phyloP scores from a whole-genome alignment of 2,797 vertebrate species.

The Microctenopoma lineatum region DNA sequence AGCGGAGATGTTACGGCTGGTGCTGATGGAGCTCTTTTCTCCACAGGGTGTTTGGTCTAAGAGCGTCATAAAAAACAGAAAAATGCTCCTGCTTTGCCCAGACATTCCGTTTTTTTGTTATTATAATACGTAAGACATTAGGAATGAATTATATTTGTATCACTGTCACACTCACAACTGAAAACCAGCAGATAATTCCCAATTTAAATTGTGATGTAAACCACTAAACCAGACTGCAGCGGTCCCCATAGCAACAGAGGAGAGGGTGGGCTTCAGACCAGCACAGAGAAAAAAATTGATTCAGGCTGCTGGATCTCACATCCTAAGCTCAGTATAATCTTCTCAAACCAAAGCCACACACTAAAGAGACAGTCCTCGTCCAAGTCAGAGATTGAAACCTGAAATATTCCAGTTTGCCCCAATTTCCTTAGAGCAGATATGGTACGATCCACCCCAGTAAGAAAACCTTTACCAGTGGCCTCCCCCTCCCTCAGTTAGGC shows the following conservation, averaged over 20 bases:
- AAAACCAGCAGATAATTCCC: not conserved
- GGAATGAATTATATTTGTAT: not conserved
- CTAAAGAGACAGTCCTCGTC: slow-evolving; percentile 11
- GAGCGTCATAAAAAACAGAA: slow-evolving; percentile 20
- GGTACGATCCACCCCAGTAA: slow-evolving; percentile 73
- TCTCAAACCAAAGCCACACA: slow-evolving; percentile 18
- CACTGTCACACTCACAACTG: not conserved
- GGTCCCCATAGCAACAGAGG: slow-evolving; percentile 87
- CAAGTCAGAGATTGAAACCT: slow-evolving; percentile 28
- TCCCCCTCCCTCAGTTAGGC: slow-evolving; percentile 72
- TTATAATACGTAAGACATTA: not conserved
- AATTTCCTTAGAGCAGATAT: slow-evolving; percentile 45
- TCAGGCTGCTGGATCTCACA: slow-evolving; percentile 24
- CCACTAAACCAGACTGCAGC: slow-evolving; percentile 77
- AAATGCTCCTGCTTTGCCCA: not conserved
- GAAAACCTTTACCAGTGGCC: slow-evolving; percentile 47
- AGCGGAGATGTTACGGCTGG: not conserved
- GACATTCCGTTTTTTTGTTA: not conserved
- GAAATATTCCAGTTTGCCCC: slow-evolving; percentile 34
- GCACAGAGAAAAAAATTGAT: slow-evolving; percentile 22
- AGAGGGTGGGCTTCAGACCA: slow-evolving; percentile 64
- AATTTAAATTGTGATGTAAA: slow-evolving; percentile 48
- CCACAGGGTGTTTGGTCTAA: slow-evolving; percentile 48
- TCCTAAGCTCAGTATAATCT: not conserved
- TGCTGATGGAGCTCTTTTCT: slow-evolving; percentile 23